Evolutionary conservation across 2,797 vertebrate species (phyloP).

Genomic region (Lepilemur ruficaudatus): DNA sequence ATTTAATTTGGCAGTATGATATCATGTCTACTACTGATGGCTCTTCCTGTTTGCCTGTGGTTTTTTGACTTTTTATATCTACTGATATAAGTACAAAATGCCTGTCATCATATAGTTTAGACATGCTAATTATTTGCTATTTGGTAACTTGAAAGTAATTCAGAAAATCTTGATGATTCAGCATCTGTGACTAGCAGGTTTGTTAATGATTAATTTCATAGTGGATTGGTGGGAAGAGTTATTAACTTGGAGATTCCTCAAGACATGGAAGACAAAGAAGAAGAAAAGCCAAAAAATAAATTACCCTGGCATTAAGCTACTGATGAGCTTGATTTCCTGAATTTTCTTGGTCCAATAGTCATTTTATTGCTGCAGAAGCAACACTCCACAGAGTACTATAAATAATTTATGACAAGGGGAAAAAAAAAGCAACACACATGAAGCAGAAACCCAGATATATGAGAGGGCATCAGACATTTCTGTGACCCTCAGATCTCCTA

Average conservation of each 20-base stretch:
- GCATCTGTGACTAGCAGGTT: background rate
- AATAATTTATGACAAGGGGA: background rate
- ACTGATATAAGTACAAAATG: background rate
- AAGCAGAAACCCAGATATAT: background rate
- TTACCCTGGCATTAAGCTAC: background rate
- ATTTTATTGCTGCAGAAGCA: background rate
- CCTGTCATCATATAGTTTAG: background rate
- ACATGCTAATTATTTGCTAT: background rate
- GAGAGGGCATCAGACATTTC: background rate
- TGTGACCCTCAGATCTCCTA: background rate
- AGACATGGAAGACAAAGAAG: background rate
- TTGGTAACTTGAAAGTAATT: constrained; percentile 20
- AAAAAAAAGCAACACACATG: background rate
- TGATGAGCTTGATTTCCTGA: background rate
- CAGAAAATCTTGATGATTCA: background rate
- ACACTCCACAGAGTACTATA: background rate
- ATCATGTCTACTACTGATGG: background rate
- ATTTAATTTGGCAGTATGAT: background rate
- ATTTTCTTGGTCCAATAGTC: background rate
- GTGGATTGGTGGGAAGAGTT: background rate
- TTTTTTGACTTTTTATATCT: constrained; percentile 30
- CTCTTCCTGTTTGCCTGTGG: background rate
- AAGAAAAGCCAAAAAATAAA: background rate
- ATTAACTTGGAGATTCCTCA: background rate
- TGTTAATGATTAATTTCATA: background rate